These are phyloP conservation scores for Odontesthes bonariensis DNA, from an alignment of 2,113 vertebrate species.

Conservation along the genomic window DNA sequence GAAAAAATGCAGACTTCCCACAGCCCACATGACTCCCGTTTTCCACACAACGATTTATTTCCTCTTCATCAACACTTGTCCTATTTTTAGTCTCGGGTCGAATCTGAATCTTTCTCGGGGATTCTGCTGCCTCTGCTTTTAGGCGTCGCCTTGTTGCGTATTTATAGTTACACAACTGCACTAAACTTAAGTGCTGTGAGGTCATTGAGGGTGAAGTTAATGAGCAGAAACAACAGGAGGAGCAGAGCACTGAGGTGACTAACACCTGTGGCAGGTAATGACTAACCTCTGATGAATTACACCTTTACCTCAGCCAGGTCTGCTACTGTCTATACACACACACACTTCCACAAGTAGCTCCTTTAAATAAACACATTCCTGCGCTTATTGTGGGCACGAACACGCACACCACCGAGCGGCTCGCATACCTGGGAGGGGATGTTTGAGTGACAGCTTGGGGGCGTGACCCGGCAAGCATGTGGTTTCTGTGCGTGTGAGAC, in stretches of 20 bases:
- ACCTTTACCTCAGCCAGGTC: slow-evolving; percentile 28
- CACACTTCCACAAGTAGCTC: neutral
- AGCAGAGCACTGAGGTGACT: slow-evolving; percentile 28
- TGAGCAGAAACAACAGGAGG: neutral
- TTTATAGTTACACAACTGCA: neutral
- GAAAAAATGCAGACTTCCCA: slow-evolving; percentile 4
- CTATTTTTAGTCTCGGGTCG: neutral
- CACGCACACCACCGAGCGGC: neutral
- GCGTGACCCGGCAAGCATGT: slow-evolving; percentile 12
- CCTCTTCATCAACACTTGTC: neutral
- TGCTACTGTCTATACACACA: slow-evolving; percentile 28
- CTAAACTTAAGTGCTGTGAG: neutral
- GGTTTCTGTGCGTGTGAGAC: slow-evolving; percentile 12
- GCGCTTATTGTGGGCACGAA: neutral
- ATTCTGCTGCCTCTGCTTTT: neutral
- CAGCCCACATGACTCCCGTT: slow-evolving; percentile 38
- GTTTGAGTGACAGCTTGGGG: slow-evolving; percentile 32
- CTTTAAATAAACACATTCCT: slow-evolving; percentile 49
- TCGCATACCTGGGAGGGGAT: slow-evolving; percentile 33
- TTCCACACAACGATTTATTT: neutral
- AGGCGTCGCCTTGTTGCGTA: neutral
- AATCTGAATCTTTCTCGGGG: neutral
- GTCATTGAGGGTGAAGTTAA: neutral
- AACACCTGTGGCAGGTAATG: slow-evolving; percentile 52
- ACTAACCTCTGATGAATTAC: slow-evolving; percentile 52